Base-by-base conservation (phyloP, 2,888 invertebrate genomes). In the Anoplius nigerrimus region DNA sequence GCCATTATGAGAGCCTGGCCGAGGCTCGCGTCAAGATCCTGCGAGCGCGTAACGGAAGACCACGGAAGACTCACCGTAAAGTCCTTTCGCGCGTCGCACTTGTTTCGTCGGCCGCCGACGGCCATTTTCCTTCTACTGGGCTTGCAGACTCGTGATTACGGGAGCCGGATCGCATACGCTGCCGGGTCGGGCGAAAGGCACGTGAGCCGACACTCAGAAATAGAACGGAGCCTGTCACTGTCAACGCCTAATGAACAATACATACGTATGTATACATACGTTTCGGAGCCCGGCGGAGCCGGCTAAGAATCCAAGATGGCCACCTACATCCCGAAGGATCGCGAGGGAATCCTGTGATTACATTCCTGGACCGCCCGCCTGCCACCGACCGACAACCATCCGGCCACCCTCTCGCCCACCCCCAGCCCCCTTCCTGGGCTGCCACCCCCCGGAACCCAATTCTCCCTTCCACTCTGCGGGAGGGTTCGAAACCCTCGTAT, bases 311-410 rank as follows among this genome's bases (percentile, higher is more conserved):
- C 85, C 88, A 86, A 86, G 80, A 87, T 87, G 86, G 86, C 83
- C 79, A 82, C 82, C 75, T 81, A 82, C 82, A 84, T 86, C 84
- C 82, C 84, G 83, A 84, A 87, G 87, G 84, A 87, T 86, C 84
- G 82, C 85, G 73, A 82, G 86, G 81, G 88, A 88, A 88, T 88
- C 87, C 85, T 84, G 87, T 88, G 88, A 88, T 88, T 88, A 88
- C 88, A 88, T 88, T 88, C 88, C 87, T 80, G 80, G 70, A 80
- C 82, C 78, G 65, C 74, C 76, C 66, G 58, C 51, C 72, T 59
- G 59, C 67, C 69, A 56, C 61, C 58, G 59, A 51, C 64, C 75
- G 57, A 57, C 63, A 43, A 34, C 27, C 34, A 55, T 55, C 55
- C 56, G 18, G 16, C 43, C 46, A 51, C 60, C 48, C 13, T 46